Evolutionary conservation across 2,113 vertebrate genomes (phyloP).

Genomic region (Hydrolagus affinis): DNA sequence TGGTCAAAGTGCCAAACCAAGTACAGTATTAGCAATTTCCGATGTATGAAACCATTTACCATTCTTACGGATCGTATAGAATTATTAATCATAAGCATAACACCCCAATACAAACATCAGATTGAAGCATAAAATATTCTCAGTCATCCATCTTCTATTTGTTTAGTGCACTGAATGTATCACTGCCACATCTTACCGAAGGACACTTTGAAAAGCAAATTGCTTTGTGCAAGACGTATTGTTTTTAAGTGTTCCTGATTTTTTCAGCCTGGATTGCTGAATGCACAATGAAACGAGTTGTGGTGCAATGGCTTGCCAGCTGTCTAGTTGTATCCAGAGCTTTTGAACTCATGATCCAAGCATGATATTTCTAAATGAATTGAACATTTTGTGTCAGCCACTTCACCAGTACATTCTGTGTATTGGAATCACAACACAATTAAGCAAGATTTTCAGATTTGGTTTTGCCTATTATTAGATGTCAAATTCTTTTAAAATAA

Average conservation of each 20-base stretch:
- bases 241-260: constrained; percentile 5
- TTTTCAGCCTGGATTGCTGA: constrained; percentile 8
- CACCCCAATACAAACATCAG: neutral
- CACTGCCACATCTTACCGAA: neutral
- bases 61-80: neutral
- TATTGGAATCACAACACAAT: neutral
- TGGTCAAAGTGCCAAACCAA: too few relatives aligned
- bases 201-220: neutral
- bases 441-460: neutral
- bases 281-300: neutral
- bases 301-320: constrained; percentile 14
- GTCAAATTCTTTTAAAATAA: neutral
- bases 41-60: neutral
- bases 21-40: neutral
- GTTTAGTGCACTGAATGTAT: neutral
- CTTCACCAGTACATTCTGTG: neutral
- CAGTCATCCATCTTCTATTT: too few relatives aligned
- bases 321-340: constrained; percentile 24
- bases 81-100: constrained; percentile 5
- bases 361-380: constrained; percentile 12
- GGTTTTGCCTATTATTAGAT: neutral
- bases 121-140: neutral
- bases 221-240: neutral
- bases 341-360: constrained; percentile 18
- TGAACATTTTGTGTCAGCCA: constrained; percentile 9